Conservation (phyloP, 2,888 invertebrate genomes). For the Mythimna pallens region DNA sequence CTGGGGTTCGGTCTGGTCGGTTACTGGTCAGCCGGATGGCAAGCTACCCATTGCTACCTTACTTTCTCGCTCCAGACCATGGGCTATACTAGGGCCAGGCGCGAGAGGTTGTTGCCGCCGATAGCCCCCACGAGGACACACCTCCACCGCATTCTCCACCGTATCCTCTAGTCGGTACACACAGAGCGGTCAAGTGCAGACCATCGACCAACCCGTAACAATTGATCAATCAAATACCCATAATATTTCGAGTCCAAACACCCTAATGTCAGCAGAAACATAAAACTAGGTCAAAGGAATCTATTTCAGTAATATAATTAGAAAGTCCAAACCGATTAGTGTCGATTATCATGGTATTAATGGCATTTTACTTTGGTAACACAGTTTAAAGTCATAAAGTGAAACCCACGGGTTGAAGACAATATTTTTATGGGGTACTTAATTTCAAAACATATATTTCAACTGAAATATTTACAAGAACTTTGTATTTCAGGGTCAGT, state of each 20-base stretch:
- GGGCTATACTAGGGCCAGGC: no score
- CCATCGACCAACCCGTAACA: neutral
- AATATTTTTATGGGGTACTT: constrained; percentile 9
- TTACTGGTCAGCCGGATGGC: no score
- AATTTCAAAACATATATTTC: no score
- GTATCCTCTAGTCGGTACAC: no score
- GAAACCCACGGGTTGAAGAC: neutral
- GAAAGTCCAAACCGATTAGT: constrained; percentile 55
- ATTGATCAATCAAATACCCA: constrained; percentile 8
- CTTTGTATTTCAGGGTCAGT: no score
- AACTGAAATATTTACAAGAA: no score
- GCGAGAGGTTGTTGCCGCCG: no score
- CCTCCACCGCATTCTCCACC: no score
- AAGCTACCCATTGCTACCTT: no score
- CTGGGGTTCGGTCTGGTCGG: no score
- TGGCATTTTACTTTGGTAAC: constrained; percentile 12
- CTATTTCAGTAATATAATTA: constrained; percentile 59
- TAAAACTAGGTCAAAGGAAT: constrained; percentile 58
- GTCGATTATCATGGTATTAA: constrained; percentile 36
- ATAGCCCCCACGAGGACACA: no score
- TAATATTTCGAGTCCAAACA: constrained; percentile 9
- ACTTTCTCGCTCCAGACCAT: no score
- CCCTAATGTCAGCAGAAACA: constrained; percentile 1
- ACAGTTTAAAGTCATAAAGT: constrained; percentile 19
- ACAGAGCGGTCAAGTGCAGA: neutral